phyloP scores from a whole-genome alignment of 2,797 vertebrate genomes.

The Phalanger gymnotis region DNA sequence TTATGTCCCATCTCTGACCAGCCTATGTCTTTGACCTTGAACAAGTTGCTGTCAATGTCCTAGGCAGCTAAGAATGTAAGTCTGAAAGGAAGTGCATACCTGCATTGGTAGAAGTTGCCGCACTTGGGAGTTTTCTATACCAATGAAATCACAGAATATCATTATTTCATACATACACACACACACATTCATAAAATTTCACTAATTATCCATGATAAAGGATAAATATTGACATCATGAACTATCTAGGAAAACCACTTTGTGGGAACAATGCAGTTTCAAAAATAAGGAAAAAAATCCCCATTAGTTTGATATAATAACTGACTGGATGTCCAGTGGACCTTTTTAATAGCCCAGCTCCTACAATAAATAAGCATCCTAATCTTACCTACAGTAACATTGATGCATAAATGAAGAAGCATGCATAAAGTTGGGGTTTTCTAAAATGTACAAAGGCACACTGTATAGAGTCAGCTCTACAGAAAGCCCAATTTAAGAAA shows the following conservation, averaged over 20 bases:
- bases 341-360: not conserved
- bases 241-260: slow-evolving; percentile 10
- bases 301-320: not conserved
- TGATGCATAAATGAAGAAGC: not conserved
- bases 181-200: not conserved
- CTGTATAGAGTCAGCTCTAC: not conserved
- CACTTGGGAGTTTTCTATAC: not conserved
- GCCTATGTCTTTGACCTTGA: not conserved
- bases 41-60: not conserved
- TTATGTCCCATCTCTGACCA: not conserved
- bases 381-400: not conserved
- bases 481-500: not conserved
- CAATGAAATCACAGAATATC: not conserved
- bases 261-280: not conserved
- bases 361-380: not conserved
- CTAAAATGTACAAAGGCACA: not conserved
- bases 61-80: not conserved
- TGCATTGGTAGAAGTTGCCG: not conserved
- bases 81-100: not conserved
- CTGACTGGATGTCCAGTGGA: not conserved
- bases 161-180: not conserved
- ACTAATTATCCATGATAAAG: slow-evolving; percentile 5
- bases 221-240: not conserved
- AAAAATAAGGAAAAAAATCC: not conserved
- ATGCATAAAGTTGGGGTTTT: slow-evolving; percentile 16